Conservation (phyloP, 2,888 invertebrate genomes). For the Lamellibrachia satsuma region DNA sequence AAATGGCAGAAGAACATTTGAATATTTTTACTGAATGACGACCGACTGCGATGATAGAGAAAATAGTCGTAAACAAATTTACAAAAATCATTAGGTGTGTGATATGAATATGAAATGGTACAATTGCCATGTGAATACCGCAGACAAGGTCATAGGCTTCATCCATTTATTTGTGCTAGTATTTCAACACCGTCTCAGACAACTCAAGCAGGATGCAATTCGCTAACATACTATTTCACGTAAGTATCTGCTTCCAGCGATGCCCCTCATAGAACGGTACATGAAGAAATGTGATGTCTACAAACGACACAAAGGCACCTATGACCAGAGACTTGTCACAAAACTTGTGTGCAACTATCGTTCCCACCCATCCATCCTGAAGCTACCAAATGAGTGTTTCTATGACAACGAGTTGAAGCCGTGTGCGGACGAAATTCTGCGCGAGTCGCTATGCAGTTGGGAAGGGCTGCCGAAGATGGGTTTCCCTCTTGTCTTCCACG, state of each 20-base stretch:
- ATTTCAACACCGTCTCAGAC: too few species aligned
- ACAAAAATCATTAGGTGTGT: too few species aligned
- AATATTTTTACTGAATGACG: too few species aligned
- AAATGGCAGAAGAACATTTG: too few species aligned
- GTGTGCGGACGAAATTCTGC: conserved; percentile 44
- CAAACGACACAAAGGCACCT: conserved; percentile 37
- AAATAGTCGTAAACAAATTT: too few species aligned
- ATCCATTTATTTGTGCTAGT: too few species aligned
- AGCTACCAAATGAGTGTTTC: conserved; percentile 53
- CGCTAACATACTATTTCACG: background rate
- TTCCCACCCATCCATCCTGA: conserved; percentile 57
- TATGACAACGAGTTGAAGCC: conserved; percentile 53
- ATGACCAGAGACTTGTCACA: conserved; percentile 51
- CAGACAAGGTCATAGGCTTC: too few species aligned
- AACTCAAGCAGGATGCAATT: too few species aligned
- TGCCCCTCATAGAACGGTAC: conserved; percentile 51
- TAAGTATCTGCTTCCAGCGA: conserved; percentile 24
- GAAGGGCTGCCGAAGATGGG: conserved; percentile 47
- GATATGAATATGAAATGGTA: too few species aligned
- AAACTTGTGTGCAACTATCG: conserved; percentile 60
- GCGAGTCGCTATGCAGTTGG: conserved; percentile 50
- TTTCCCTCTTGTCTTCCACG: conserved; percentile 57
- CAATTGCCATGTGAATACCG: too few species aligned
- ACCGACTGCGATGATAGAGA: too few species aligned
- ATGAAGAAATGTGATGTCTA: conserved; percentile 50